Conservation (phyloP, 2,888 invertebrate species). For the Caenorhabditis zanzibari region DNA sequence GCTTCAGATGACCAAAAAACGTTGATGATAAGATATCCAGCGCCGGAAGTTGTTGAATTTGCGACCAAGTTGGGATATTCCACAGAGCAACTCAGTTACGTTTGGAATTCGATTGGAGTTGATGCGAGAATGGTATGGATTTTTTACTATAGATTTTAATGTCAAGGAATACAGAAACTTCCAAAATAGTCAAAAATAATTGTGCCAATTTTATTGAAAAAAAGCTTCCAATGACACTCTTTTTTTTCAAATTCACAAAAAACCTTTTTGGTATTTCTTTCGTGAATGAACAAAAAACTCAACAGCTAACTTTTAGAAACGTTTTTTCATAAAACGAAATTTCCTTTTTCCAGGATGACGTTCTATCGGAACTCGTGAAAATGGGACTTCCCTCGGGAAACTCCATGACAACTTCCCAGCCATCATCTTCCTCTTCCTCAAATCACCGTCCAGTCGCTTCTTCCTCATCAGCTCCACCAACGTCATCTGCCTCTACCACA, state of each 20-base stretch:
- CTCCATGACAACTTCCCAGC: slow-evolving; percentile 2
- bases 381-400: slow-evolving; percentile 28
- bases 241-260: no score
- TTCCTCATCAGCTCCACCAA: slow-evolving; percentile 22
- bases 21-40: slow-evolving; percentile 39
- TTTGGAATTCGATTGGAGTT: slow-evolving; percentile 91
- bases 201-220: no score
- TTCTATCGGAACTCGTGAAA: slow-evolving; percentile 59
- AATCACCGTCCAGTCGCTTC: slow-evolving; percentile 16
- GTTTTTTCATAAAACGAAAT: no score
- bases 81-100: slow-evolving; percentile 91
- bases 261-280: no score
- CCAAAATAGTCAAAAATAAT: no score
- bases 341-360: slow-evolving; percentile 51
- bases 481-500: slow-evolving; percentile 11
- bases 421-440: slow-evolving; percentile 17
- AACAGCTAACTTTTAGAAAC: no score
- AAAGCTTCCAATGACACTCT: no score
- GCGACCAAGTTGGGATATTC: slow-evolving; percentile 94
- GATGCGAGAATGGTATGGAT: slow-evolving; percentile 84
- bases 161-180: no score
- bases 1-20: slow-evolving; percentile 35
- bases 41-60: slow-evolving; percentile 88
- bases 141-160: neutral
- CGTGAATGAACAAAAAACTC: no score